Evolutionary conservation across 1,140 invertebrate species (phyloP).

Genomic region (Eurosta solidaginis): DNA sequence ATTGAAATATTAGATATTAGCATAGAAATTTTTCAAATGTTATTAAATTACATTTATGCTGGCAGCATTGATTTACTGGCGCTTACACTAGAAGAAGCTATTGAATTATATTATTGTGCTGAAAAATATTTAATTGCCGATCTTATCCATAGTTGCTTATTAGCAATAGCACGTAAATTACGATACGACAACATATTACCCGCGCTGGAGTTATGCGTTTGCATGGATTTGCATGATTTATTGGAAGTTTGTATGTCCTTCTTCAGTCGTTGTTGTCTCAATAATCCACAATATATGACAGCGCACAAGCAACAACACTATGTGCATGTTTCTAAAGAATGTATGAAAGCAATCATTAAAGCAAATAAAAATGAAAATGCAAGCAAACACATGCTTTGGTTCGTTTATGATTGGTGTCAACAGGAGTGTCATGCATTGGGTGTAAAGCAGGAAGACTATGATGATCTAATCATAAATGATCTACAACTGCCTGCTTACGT

Average conservation of each 20-base stretch:
- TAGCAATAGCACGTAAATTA: conserved; percentile 46
- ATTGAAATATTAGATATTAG: conserved; percentile 57
- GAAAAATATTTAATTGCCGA: conserved; percentile 57
- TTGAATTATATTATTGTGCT: conserved; percentile 56
- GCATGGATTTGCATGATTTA: conserved; percentile 51
- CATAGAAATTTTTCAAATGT: conserved; percentile 45
- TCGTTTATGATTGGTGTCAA: conserved; percentile 56
- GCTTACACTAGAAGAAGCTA: conserved; percentile 46
- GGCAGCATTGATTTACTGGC: conserved; percentile 44
- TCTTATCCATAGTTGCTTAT: conserved; percentile 43
- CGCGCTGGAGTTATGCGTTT: conserved; percentile 50
- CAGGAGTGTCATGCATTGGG: conserved; percentile 50
- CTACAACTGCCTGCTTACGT: conserved; percentile 11
- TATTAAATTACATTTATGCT: conserved; percentile 52
- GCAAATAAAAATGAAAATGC: conserved; percentile 45
- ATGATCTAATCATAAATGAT: conserved; percentile 34
- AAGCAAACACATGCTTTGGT: conserved; percentile 52
- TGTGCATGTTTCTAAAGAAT: conserved; percentile 56
- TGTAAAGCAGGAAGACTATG: conserved; percentile 39
- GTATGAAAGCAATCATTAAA: conserved; percentile 53
- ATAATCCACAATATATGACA: conserved; percentile 47
- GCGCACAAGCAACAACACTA: conserved; percentile 47
- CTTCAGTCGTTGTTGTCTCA: conserved; percentile 54
- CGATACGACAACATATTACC: conserved; percentile 55
- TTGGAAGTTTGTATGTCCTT: conserved; percentile 53